These are phyloP conservation scores for Tanytarsus gracilentus DNA, from an alignment of 2,888 invertebrate genomes.

Conservation along the genomic window DNA sequence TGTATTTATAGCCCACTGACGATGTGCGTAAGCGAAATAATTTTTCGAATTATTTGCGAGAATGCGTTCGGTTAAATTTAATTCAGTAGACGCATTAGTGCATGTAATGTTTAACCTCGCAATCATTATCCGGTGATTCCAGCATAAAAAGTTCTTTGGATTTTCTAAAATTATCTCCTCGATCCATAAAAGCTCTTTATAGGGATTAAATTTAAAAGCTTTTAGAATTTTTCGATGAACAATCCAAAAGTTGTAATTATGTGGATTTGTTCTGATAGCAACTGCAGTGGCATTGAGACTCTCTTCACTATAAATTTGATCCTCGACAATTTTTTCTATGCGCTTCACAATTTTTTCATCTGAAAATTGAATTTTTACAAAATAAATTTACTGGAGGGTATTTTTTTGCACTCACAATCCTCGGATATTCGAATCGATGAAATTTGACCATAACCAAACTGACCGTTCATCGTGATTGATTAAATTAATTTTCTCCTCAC, in stretches of 20 bases:
- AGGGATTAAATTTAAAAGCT: conserved; percentile 67
- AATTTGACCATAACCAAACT: not conserved
- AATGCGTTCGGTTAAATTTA: conserved; percentile 70
- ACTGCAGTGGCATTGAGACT: conserved; percentile 1
- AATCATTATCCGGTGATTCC: conserved; percentile 86
- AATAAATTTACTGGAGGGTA: not conserved
- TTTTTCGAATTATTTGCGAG: conserved; percentile 88
- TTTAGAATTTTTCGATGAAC: conserved; percentile 78
- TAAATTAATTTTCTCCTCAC: too few relatives aligned
- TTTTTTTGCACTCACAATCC: conserved; percentile 10
- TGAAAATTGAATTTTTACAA: not conserved
- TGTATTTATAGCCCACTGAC: conserved; percentile 79
- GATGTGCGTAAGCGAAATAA: conserved; percentile 99
- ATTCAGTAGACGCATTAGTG: conserved; percentile 67
- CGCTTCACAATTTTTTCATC: conserved; percentile 7
- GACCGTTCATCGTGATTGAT: too few relatives aligned
- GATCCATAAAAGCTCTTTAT: conserved; percentile 74
- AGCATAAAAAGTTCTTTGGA: conserved; percentile 96
- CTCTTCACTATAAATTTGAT: not conserved
- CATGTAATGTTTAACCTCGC: conserved; percentile 63
- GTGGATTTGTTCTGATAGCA: conserved; percentile 63
- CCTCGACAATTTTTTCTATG: not conserved
- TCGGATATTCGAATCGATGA: not conserved
- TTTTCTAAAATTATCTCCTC: conserved; percentile 72
- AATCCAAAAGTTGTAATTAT: conserved; percentile 98